Percentiles rank a stretch among this genome's conserved stretches.
These are phyloP conservation scores for Araneus ventricosus DNA, from an alignment of 1,140 invertebrate genomes.

Conservation along the genomic window DNA sequence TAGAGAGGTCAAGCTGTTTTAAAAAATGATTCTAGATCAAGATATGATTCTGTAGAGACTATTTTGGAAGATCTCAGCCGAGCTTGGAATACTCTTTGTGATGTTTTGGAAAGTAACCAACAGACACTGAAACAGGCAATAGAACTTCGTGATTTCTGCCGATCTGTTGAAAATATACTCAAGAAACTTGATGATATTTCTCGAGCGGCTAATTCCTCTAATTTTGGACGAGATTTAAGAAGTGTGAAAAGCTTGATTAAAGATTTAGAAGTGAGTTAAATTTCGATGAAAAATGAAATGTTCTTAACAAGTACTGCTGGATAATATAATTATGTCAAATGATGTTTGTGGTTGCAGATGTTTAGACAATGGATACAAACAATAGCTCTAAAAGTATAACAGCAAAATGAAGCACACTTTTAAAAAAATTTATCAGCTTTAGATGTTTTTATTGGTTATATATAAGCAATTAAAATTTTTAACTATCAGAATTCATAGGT, in stretches of 20 bases:
- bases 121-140: constrained; percentile 88
- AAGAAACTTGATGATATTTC: constrained; percentile 85
- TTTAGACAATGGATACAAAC: too few relatives aligned
- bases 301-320: background rate
- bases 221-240: constrained; percentile 91
- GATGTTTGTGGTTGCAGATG: too few relatives aligned
- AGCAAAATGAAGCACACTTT: too few relatives aligned
- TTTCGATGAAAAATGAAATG: background rate
- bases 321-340: too few relatives aligned
- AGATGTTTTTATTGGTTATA: too few relatives aligned
- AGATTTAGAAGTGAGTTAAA: constrained; percentile 21
- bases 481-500: too few relatives aligned
- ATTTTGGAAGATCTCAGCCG: constrained; percentile 85
- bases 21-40: constrained; percentile 84
- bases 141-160: constrained; percentile 89
- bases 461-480: too few relatives aligned
- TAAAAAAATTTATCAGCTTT: too few relatives aligned
- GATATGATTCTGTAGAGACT: constrained; percentile 84
- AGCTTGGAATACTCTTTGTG: constrained; percentile 86
- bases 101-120: constrained; percentile 89
- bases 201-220: constrained; percentile 85
- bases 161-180: constrained; percentile 86
- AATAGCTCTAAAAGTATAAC: too few relatives aligned
- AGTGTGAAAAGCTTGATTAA: constrained; percentile 85
- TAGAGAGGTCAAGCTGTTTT: constrained; percentile 82